A percentile compares a stretch with the other conserved stretches of the same genome.
phyloP scores from a whole-genome alignment of 2,797 vertebrate species.

The Pseudochromis fuscus region DNA sequence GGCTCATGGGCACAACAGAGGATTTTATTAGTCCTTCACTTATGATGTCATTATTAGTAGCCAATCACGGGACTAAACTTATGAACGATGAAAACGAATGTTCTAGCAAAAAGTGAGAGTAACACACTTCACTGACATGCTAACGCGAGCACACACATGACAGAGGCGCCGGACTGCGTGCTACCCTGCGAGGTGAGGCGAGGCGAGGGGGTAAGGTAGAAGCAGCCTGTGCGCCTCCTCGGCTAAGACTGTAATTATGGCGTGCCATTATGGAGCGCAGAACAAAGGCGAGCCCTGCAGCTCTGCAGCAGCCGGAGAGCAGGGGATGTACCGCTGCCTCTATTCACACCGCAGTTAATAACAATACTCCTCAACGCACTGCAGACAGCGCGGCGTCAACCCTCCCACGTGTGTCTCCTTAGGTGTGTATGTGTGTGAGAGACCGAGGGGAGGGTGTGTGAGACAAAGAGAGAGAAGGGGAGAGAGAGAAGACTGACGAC shows the following conservation, averaged over 20 bases:
- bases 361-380: slow-evolving; percentile 80
- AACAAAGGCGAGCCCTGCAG: slow-evolving; percentile 83
- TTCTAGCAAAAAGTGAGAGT: too few relatives aligned
- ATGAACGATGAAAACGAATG: too few relatives aligned
- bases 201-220: slow-evolving; percentile 59
- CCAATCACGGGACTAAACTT: too few relatives aligned
- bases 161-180: background rate
- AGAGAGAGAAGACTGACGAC: too few relatives aligned
- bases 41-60: too few relatives aligned
- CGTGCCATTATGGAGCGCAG: slow-evolving; percentile 76
- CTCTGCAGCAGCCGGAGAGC: slow-evolving; percentile 75
- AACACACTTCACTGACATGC: slow-evolving; percentile 11
- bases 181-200: slow-evolving; percentile 59
- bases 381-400: slow-evolving; percentile 85
- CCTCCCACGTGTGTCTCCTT: slow-evolving; percentile 76
- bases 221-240: slow-evolving; percentile 56
- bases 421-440: slow-evolving; percentile 51
- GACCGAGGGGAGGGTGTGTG: slow-evolving; percentile 36
- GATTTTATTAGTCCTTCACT: too few relatives aligned
- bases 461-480: slow-evolving; percentile 43
- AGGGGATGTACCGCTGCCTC: slow-evolving; percentile 79
- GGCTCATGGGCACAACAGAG: background rate
- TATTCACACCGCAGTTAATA: slow-evolving; percentile 83
- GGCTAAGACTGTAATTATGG: slow-evolving; percentile 83
- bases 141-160: slow-evolving; percentile 24